These are phyloP conservation scores for Aspiorhynchus laticeps DNA, from an alignment of 2,113 vertebrate genomes.

Conservation along the genomic window DNA sequence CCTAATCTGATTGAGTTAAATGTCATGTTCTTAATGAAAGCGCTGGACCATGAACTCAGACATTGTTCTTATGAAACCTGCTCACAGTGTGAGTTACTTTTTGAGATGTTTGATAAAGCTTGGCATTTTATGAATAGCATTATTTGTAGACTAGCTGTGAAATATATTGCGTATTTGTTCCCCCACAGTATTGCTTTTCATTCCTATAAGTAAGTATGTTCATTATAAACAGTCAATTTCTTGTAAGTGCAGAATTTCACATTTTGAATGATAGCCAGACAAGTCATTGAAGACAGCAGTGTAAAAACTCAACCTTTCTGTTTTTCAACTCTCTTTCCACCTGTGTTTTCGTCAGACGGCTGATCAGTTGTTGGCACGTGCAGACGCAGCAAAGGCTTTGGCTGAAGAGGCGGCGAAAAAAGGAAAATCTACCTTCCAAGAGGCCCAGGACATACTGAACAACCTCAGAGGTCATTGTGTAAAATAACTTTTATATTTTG, in stretches of 20 bases:
- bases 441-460: constrained; percentile 89
- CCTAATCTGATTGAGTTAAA: constrained; percentile 11
- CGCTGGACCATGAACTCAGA: constrained; percentile 10
- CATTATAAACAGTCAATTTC: neutral
- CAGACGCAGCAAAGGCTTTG: constrained; percentile 92
- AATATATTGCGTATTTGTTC: neutral
- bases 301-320: neutral
- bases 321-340: constrained; percentile 40
- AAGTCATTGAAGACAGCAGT: neutral
- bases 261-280: neutral
- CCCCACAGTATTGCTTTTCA: neutral
- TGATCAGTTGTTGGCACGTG: constrained; percentile 93
- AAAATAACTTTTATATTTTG: neutral
- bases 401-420: constrained; percentile 93
- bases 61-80: neutral
- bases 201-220: neutral
- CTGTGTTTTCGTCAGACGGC: constrained; percentile 80
- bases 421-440: constrained; percentile 85
- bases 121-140: neutral
- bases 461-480: constrained; percentile 79
- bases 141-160: neutral
- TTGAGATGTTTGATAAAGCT: neutral
- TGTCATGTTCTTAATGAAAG: constrained; percentile 32
- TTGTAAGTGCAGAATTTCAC: neutral
- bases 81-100: neutral